A percentile compares a stretch with the other conserved stretches of the same genome.
Conservation (phyloP, 1,140 invertebrate genomes). For the Neuroterus valhalla region DNA sequence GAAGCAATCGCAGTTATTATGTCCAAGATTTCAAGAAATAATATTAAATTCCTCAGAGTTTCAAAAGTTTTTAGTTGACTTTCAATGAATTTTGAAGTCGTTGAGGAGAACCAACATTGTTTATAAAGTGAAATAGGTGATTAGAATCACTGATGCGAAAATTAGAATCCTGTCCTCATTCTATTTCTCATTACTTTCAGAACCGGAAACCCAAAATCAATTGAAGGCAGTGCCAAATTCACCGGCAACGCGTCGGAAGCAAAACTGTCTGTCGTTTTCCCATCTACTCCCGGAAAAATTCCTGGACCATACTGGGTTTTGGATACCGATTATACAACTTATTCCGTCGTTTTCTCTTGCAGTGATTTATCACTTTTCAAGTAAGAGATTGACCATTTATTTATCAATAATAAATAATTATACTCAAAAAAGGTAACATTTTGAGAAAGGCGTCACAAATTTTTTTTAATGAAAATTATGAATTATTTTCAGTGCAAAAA, state of each 20-base stretch:
- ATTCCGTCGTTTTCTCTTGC: conserved; percentile 87
- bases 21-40: too few species aligned
- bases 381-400: conserved; percentile 1
- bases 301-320: conserved; percentile 85
- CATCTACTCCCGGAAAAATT: conserved; percentile 77
- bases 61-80: too few species aligned
- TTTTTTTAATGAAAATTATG: conserved; percentile 32
- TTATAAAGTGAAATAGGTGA: too few species aligned
- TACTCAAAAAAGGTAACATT: too few species aligned
- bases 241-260: conserved; percentile 73
- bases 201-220: conserved; percentile 76
- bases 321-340: conserved; percentile 86
- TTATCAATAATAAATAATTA: conserved; percentile 2
- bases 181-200: conserved; percentile 65
- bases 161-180: too few species aligned
- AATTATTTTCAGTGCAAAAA: conserved; percentile 75
- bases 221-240: conserved; percentile 77
- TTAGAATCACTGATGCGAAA: too few species aligned
- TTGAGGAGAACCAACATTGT: too few species aligned
- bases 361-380: conserved; percentile 74
- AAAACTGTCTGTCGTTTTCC: conserved; percentile 79
- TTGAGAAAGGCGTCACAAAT: too few species aligned
- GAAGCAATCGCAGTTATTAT: too few species aligned
- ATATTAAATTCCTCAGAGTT: too few species aligned
- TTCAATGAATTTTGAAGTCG: too few species aligned